Percentiles rank a stretch among this genome's conserved stretches.
Conservation (phyloP, 2,797 vertebrate genomes). For the Ibycter americanus region DNA sequence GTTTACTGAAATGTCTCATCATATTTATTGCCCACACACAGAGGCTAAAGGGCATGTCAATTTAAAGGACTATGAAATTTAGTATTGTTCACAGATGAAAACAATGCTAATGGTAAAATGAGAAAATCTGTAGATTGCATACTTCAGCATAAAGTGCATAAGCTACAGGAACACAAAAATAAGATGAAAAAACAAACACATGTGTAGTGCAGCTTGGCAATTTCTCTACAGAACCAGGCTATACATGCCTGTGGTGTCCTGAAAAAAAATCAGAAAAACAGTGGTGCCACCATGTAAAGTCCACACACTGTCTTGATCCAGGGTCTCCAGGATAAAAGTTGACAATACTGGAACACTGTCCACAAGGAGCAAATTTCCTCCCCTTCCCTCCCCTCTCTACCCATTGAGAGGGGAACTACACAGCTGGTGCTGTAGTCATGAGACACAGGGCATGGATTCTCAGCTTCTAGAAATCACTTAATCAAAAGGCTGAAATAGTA, state of each 20-base stretch:
- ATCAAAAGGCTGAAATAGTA: background rate
- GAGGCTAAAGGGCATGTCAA: slow-evolving; percentile 11
- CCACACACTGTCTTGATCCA: background rate
- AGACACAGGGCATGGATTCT: background rate
- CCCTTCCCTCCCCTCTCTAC: background rate
- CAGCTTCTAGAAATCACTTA: background rate
- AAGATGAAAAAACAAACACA: background rate
- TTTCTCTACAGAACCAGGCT: background rate
- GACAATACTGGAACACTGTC: background rate
- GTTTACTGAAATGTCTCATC: slow-evolving; percentile 12
- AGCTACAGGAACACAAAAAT: background rate
- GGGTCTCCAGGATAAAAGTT: background rate
- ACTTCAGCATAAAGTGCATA: background rate
- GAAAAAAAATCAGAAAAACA: background rate
- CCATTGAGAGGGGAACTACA: background rate
- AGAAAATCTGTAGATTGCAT: background rate
- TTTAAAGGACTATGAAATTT: background rate
- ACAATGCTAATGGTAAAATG: background rate
- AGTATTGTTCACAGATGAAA: background rate
- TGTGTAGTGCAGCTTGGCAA: background rate
- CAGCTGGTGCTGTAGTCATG: background rate
- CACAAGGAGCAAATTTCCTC: background rate
- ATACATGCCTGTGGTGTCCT: background rate
- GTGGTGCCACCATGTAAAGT: background rate
- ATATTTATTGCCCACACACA: background rate